Conservation (phyloP, 2,113 vertebrate species). For the Neotoma lepida region DNA sequence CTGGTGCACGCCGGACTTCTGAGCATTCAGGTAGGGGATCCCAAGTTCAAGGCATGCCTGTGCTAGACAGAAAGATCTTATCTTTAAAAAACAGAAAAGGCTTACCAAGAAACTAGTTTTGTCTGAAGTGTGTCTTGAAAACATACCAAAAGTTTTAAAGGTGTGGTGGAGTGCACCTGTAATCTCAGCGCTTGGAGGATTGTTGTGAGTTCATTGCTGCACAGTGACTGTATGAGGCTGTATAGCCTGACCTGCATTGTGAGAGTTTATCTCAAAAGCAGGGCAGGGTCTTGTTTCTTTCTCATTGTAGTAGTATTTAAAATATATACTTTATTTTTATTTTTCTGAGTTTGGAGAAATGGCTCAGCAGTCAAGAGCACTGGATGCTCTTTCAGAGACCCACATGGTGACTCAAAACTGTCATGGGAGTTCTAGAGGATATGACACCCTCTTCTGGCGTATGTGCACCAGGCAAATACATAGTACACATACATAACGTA, state of each 20-base stretch:
- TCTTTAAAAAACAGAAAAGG: background rate
- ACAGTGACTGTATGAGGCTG: background rate
- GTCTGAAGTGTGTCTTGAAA: conserved; percentile 32
- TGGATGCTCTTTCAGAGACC: background rate
- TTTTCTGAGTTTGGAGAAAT: background rate
- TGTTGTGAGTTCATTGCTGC: background rate
- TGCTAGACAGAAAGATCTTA: background rate
- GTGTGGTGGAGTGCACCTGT: background rate
- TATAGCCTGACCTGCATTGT: background rate
- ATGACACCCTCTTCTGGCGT: background rate
- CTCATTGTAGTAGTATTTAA: background rate
- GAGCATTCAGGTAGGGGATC: background rate
- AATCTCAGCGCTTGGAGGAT: background rate
- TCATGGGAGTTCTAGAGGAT: background rate
- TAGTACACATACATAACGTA: background rate
- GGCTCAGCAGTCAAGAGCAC: background rate
- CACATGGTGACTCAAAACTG: background rate
- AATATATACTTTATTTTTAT: background rate
- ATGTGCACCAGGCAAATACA: background rate
- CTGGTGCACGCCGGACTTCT: background rate
- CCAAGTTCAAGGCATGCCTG: background rate
- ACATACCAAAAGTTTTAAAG: background rate
- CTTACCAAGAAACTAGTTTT: background rate
- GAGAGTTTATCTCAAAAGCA: background rate
- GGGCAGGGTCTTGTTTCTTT: background rate